Evolutionary conservation across 2,113 vertebrate genomes (phyloP).

Genomic region (Pterocles orientalis): DNA sequence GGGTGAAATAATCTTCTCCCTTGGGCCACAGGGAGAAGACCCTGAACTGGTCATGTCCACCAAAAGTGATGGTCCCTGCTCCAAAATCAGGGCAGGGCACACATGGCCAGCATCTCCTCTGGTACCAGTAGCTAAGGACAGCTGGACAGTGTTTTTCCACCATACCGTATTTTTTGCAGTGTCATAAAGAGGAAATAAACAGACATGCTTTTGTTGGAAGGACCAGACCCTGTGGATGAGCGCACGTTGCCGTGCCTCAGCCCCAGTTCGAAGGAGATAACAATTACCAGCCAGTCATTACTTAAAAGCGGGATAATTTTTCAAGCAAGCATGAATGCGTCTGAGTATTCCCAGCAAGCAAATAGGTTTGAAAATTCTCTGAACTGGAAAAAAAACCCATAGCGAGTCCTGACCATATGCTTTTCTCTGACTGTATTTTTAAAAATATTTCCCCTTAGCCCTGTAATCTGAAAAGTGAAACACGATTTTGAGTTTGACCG

Average conservation of each 20-base stretch:
- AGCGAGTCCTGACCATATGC: neutral
- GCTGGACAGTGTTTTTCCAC: rapidly evolving
- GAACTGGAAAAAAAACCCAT: conserved; percentile 5
- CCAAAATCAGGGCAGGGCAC: neutral
- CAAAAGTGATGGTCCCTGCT: neutral
- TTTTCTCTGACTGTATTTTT: neutral
- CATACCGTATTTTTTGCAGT: rapidly evolving
- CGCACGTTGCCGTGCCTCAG: neutral
- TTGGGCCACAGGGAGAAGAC: rapidly evolving
- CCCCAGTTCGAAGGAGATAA: neutral
- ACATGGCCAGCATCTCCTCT: too few relatives aligned
- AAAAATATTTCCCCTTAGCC: conserved; percentile 6
- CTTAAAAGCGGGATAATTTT: conserved; percentile 23
- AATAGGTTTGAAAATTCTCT: conserved; percentile 9
- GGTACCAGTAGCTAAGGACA: rapidly evolving
- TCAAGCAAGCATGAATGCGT: conserved; percentile 21
- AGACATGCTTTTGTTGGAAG: rapidly evolving
- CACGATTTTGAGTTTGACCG: neutral
- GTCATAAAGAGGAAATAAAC: neutral
- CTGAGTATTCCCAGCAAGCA: neutral
- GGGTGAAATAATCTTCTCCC: neutral
- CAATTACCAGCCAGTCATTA: conserved; percentile 43
- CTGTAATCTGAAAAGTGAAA: neutral
- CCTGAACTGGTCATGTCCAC: rapidly evolving
- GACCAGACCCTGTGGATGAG: neutral